Percentiles rank a stretch among this genome's conserved stretches.
Conservation (phyloP, 2,797 vertebrate genomes). For the Premnoplex brunnescens region DNA sequence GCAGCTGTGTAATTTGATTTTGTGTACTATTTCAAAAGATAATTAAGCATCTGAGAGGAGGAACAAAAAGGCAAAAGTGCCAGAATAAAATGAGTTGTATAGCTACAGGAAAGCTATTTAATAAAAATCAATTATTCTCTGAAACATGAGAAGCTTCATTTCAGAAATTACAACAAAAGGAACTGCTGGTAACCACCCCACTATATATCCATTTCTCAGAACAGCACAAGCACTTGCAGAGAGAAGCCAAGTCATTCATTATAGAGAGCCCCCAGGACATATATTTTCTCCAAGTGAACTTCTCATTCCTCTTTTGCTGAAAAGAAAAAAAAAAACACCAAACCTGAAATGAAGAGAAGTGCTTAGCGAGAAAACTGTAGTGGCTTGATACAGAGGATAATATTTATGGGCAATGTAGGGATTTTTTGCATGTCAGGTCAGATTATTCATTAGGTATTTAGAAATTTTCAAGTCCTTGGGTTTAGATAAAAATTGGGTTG, state of each 20-base stretch:
- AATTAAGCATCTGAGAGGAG: slow-evolving; percentile 58
- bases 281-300: slow-evolving; percentile 66
- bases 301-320: slow-evolving; percentile 51
- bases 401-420: background rate
- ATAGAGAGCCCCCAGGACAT: slow-evolving; percentile 63
- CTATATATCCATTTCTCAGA: slow-evolving; percentile 72
- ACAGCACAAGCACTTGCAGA: slow-evolving; percentile 65
- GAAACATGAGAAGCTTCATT: slow-evolving; percentile 66
- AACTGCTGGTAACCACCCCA: slow-evolving; percentile 63
- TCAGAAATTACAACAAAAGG: slow-evolving; percentile 66
- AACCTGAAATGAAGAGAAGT: slow-evolving; percentile 60
- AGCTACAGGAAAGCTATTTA: slow-evolving; percentile 58
- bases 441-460: background rate
- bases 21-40: slow-evolving; percentile 1
- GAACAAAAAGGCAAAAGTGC: background rate
- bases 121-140: slow-evolving; percentile 66
- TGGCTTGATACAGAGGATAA: background rate
- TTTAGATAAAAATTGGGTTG: background rate
- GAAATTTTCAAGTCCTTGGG: background rate
- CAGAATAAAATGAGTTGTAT: slow-evolving; percentile 45
- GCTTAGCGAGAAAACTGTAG: slow-evolving; percentile 29
- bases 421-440: slow-evolving; percentile 5
- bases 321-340: slow-evolving; percentile 38
- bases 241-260: slow-evolving; percentile 71
- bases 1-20: slow-evolving; percentile 39